phyloP scores from a whole-genome alignment of 2,113 vertebrate species.

The Lutjanus erythropterus region DNA sequence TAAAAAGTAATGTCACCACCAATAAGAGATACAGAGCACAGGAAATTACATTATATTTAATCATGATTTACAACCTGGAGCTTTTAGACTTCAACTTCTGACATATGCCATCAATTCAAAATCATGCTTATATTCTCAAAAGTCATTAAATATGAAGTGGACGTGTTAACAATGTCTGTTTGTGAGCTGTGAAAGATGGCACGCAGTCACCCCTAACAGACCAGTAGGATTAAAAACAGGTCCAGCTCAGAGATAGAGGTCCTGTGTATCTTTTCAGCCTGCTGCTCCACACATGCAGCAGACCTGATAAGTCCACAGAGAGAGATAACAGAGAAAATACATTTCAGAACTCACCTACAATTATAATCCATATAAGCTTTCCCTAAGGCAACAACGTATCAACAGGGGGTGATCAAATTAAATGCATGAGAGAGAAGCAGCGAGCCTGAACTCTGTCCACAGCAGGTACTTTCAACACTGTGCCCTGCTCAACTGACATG shows the following conservation, averaged over 20 bases:
- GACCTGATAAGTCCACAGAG: slow-evolving; percentile 38
- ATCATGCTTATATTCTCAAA: not conserved
- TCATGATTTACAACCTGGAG: not conserved
- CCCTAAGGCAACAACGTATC: not conserved
- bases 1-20: not conserved
- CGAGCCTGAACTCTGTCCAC: no score
- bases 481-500: not conserved
- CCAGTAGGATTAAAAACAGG: not conserved
- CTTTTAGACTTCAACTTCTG: not conserved
- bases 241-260: slow-evolving; percentile 8
- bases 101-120: not conserved
- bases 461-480: not conserved
- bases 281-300: slow-evolving; percentile 21
- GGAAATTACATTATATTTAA: not conserved
- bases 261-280: not conserved
- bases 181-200: not conserved
- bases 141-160: not conserved
- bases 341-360: not conserved
- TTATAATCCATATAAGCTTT: not conserved
- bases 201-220: no score
- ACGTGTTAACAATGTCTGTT: not conserved
- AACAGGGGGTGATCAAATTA: not conserved
- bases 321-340: slow-evolving; percentile 41
- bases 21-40: not conserved
- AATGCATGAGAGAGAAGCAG: not conserved